phyloP scores from a whole-genome alignment of 53 echinoderm and acorn worm genomes.

The Stichopus horrens region DNA sequence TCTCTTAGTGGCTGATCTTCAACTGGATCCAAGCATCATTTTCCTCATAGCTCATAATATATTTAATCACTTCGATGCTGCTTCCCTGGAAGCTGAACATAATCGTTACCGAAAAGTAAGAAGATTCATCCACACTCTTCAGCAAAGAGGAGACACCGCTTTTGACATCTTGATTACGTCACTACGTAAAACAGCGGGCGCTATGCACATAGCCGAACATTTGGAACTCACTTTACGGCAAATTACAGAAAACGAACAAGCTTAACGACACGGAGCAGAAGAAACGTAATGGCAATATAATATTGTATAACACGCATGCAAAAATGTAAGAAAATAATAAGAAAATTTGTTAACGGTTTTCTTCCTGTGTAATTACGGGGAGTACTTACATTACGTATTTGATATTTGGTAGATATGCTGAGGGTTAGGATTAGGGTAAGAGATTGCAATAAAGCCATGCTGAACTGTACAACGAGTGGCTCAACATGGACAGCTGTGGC shows the following conservation, averaged over 20 bases:
- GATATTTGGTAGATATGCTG: no score
- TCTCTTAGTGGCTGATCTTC: not conserved
- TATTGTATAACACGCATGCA: no score
- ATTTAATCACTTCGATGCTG: not conserved
- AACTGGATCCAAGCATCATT: not conserved
- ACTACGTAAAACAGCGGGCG: not conserved
- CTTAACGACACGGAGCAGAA: no score
- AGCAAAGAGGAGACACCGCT: slow-evolving; percentile 15
- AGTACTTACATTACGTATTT: no score
- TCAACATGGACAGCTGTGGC: no score
- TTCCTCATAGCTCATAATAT: slow-evolving; percentile 9
- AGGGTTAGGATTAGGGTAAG: no score
- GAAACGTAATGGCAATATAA: no score
- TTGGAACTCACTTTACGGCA: not conserved
- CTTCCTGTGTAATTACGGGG: no score
- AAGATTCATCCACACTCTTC: not conserved
- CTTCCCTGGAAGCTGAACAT: not conserved
- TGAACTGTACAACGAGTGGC: no score
- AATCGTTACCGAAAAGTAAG: not conserved
- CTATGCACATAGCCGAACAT: not conserved
- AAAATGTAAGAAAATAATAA: no score
- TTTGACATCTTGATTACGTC: not conserved
- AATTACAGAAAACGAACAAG: not conserved
- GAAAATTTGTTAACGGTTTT: no score
- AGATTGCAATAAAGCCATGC: no score